Evolutionary conservation across 2,888 invertebrate genomes (phyloP).

Genomic region (Ferdinandea cuprea): DNA sequence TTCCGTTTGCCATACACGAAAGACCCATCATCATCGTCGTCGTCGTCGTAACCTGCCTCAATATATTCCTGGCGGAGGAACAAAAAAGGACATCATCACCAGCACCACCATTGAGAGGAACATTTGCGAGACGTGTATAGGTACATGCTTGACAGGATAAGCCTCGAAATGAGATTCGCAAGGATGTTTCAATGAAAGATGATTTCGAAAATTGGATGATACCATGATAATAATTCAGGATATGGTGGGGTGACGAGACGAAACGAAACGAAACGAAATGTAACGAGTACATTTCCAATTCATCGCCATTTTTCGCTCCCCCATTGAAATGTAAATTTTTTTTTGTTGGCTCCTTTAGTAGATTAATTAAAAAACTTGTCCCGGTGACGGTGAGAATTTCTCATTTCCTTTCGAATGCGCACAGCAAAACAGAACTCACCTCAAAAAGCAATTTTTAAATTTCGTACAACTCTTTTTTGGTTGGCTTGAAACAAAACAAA

Average conservation of each 20-base stretch:
- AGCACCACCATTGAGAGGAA: background rate
- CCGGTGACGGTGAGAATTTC: constrained; percentile 18
- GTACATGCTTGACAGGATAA: constrained; percentile 35
- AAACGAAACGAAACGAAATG: too few species aligned
- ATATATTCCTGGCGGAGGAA: constrained; percentile 27
- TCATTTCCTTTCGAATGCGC: constrained; percentile 19
- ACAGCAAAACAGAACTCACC: constrained; percentile 50
- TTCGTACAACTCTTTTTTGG: constrained; percentile 1
- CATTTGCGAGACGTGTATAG: constrained; percentile 28
- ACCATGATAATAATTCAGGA: constrained; percentile 48
- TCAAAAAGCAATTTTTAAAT: constrained; percentile 62
- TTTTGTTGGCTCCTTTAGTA: constrained; percentile 17
- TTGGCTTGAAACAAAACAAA: background rate
- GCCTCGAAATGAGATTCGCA: constrained; percentile 56
- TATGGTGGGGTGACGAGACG: too few species aligned
- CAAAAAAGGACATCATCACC: constrained; percentile 44
- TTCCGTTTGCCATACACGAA: constrained; percentile 42
- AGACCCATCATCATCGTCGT: constrained; percentile 35
- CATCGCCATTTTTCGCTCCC: background rate
- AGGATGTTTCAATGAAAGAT: constrained; percentile 61
- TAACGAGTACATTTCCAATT: constrained; percentile 26
- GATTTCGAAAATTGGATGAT: constrained; percentile 58
- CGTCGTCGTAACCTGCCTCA: constrained; percentile 55
- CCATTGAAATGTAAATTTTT: constrained; percentile 39
- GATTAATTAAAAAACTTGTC: constrained; percentile 50